These are phyloP conservation scores for Trichoplusia ni DNA, from an alignment of 1,140 invertebrate species.

Conservation along the genomic window DNA sequence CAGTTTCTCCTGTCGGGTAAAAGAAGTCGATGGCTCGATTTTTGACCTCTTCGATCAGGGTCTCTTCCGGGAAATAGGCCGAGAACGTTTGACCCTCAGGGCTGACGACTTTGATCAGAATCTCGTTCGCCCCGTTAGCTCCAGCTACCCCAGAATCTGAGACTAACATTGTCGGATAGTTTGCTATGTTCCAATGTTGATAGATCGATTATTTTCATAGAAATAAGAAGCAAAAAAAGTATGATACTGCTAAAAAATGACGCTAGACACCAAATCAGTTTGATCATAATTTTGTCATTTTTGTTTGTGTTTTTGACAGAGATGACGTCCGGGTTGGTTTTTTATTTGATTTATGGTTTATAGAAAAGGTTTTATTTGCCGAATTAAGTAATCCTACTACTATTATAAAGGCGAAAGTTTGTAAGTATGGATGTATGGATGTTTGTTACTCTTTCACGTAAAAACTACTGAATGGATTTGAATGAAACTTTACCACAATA, in stretches of 20 bases:
- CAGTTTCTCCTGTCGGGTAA: slow-evolving; percentile 64
- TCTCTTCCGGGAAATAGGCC: slow-evolving; percentile 63
- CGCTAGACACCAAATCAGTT: slow-evolving; percentile 54
- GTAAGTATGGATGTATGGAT: not conserved
- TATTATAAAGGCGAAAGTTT: not conserved
- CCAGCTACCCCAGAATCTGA: slow-evolving; percentile 51
- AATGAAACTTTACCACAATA: too few relatives aligned
- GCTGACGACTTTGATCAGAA: slow-evolving; percentile 65
- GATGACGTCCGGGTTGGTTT: not conserved
- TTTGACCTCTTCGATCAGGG: slow-evolving; percentile 67
- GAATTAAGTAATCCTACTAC: too few relatives aligned
- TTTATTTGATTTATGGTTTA: not conserved
- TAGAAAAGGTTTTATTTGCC: not conserved
- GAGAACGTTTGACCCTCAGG: slow-evolving; percentile 64
- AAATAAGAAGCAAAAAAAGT: slow-evolving; percentile 51
- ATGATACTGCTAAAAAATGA: slow-evolving; percentile 59
- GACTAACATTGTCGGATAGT: slow-evolving; percentile 52
- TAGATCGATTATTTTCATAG: slow-evolving; percentile 39
- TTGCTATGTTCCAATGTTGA: not conserved
- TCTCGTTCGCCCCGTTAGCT: slow-evolving; percentile 44
- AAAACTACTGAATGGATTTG: too few relatives aligned
- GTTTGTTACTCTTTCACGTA: too few relatives aligned
- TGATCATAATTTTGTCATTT: slow-evolving; percentile 45
- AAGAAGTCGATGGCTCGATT: slow-evolving; percentile 68
- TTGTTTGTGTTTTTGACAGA: not conserved